phyloP scores from a whole-genome alignment of 2,797 vertebrate genomes.

The Lateolabrax maculatus region DNA sequence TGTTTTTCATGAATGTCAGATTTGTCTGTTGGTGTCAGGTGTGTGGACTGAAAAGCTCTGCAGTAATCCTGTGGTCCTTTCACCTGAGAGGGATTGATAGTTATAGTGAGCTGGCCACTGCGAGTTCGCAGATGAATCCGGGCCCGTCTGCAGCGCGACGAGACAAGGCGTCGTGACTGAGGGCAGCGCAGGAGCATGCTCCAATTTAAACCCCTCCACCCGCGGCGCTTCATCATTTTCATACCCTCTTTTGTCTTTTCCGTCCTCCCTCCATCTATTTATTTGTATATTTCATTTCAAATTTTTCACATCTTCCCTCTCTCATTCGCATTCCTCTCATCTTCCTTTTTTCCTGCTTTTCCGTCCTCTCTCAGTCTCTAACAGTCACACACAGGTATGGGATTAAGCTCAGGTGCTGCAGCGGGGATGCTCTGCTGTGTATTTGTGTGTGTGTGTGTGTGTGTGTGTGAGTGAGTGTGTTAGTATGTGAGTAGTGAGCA shows the following conservation, averaged over 20 bases:
- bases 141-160: constrained; percentile 24
- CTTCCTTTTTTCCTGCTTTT: not conserved
- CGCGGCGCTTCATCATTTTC: constrained; percentile 11
- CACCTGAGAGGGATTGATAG: constrained; percentile 70
- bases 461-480: constrained; percentile 26
- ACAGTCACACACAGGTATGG: constrained; percentile 40
- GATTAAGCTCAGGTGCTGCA: constrained; percentile 60
- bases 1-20: not conserved
- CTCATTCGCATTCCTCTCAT: not conserved
- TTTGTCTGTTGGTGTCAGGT: not conserved
- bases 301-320: constrained; percentile 16
- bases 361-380: not conserved
- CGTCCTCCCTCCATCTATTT: constrained; percentile 7
- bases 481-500: constrained; percentile 26
- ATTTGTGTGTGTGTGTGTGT: constrained; percentile 6
- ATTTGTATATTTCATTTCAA: constrained; percentile 17
- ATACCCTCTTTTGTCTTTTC: not conserved
- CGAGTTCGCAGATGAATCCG: constrained; percentile 45
- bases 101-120: constrained; percentile 54
- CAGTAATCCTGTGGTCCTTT: constrained; percentile 64
- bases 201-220: constrained; percentile 47
- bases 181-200: constrained; percentile 53
- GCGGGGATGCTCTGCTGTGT: constrained; percentile 29
- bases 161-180: constrained; percentile 64
- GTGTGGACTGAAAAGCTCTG: constrained; percentile 43